These are phyloP conservation scores for Alca torda DNA, from an alignment of 2,797 vertebrate species.

Conservation along the genomic window DNA sequence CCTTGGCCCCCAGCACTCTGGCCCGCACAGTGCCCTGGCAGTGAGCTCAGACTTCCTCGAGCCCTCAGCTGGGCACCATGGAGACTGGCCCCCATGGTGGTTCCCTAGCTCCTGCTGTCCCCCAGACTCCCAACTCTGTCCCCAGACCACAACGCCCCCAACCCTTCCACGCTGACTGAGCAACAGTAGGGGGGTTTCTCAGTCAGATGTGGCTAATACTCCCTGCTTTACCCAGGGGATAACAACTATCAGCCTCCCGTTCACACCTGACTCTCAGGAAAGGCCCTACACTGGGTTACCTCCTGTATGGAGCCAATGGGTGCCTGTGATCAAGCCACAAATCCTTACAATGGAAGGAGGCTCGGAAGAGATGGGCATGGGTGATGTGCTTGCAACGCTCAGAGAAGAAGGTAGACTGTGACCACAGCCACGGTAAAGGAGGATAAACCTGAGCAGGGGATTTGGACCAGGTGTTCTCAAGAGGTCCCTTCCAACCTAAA, in stretches of 20 bases:
- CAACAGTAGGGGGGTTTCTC: neutral
- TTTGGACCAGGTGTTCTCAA: neutral
- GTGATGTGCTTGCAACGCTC: neutral
- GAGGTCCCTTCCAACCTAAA: neutral
- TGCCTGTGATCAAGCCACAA: neutral
- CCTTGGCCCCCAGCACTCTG: too few species aligned
- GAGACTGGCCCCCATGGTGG: neutral
- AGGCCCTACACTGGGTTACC: neutral
- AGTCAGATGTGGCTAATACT: fast-evolving
- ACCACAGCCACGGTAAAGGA: neutral
- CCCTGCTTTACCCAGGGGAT: neutral
- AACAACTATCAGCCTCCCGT: neutral
- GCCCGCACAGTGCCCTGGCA: neutral
- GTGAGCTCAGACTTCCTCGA: neutral
- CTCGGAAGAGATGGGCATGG: neutral
- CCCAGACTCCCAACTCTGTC: neutral
- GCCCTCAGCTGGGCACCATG: neutral
- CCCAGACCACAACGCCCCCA: fast-evolving
- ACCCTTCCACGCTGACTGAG: neutral
- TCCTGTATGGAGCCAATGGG: neutral
- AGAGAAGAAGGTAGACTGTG: neutral
- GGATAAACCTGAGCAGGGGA: neutral
- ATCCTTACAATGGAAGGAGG: fast-evolving
- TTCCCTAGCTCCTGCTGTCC: neutral
- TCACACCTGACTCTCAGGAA: neutral